Percentiles rank a stretch among this genome's conserved stretches.
phyloP scores from a whole-genome alignment of 2,797 vertebrate genomes.

The Valencia hispanica region DNA sequence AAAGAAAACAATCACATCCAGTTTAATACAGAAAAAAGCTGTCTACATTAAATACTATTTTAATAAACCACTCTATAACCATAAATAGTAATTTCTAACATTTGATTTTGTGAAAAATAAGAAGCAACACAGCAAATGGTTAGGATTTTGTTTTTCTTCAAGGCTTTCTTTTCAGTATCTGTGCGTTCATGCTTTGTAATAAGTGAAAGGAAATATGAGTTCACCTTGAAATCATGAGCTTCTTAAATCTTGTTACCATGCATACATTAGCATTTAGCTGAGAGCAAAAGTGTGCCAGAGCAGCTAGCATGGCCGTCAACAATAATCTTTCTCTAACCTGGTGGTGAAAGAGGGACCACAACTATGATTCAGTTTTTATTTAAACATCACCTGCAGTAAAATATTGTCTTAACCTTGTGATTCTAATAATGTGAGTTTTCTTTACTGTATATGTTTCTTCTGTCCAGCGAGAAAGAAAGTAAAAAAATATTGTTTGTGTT shows the following conservation, averaged over 20 bases:
- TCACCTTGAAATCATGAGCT: constrained; percentile 1
- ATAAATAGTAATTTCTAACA: neutral
- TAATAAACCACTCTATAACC: neutral
- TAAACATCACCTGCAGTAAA: neutral
- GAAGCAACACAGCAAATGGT: neutral
- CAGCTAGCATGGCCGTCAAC: constrained; percentile 1
- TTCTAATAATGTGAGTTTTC: neutral
- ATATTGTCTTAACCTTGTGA: neutral
- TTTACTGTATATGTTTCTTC: neutral
- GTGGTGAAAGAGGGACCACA: neutral
- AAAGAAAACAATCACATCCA: constrained; percentile 45
- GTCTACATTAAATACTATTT: neutral
- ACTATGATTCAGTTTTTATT: neutral
- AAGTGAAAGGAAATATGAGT: neutral
- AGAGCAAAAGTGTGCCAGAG: neutral
- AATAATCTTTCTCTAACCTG: neutral
- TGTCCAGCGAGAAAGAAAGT: neutral
- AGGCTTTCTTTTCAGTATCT: neutral
- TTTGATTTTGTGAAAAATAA: neutral
- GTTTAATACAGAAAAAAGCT: constrained; percentile 28
- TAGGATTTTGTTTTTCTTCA: neutral
- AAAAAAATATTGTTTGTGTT: constrained; percentile 1
- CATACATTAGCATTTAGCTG: neutral
- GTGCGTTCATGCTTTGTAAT: neutral
- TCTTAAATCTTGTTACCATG: constrained; percentile 1